phyloP scores from a whole-genome alignment of 2,888 invertebrate species.

The Tetanocera ferruginea region DNA sequence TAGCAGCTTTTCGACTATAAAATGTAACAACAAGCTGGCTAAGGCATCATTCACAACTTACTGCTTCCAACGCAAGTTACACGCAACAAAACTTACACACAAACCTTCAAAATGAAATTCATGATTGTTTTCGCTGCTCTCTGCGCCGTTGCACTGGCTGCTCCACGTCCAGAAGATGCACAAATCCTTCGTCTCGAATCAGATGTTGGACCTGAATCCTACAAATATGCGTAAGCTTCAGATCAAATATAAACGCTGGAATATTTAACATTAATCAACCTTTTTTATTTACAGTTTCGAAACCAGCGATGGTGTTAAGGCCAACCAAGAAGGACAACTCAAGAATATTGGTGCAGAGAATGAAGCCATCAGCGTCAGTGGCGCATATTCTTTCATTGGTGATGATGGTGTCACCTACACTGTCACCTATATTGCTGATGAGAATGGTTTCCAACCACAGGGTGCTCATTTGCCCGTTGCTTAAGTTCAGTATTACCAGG shows the following conservation, averaged over 20 bases:
- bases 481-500: conserved; percentile 35
- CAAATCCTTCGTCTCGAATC: conserved; percentile 72
- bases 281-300: conserved; percentile 66
- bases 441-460: conserved; percentile 67
- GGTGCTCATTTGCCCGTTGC: conserved; percentile 70
- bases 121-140: conserved; percentile 62
- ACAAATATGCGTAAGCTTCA: conserved; percentile 74
- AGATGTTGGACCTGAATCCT: conserved; percentile 73
- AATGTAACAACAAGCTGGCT: conserved; percentile 54
- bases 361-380: conserved; percentile 68
- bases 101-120: conserved; percentile 62
- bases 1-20: conserved; percentile 50
- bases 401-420: conserved; percentile 73
- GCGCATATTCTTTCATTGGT: conserved; percentile 71
- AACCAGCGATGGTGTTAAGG: conserved; percentile 71
- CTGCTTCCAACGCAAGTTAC: conserved; percentile 49
- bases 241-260: conserved; percentile 72
- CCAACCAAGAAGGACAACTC: conserved; percentile 71
- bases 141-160: conserved; percentile 59
- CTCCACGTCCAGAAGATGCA: conserved; percentile 68
- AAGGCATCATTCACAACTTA: conserved; percentile 55
- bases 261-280: neutral
- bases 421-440: conserved; percentile 69
- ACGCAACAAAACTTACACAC: conserved; percentile 21
- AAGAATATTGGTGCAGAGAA: conserved; percentile 68